Base-by-base conservation (phyloP, 2,113 vertebrate species). In the Scomber japonicus region DNA sequence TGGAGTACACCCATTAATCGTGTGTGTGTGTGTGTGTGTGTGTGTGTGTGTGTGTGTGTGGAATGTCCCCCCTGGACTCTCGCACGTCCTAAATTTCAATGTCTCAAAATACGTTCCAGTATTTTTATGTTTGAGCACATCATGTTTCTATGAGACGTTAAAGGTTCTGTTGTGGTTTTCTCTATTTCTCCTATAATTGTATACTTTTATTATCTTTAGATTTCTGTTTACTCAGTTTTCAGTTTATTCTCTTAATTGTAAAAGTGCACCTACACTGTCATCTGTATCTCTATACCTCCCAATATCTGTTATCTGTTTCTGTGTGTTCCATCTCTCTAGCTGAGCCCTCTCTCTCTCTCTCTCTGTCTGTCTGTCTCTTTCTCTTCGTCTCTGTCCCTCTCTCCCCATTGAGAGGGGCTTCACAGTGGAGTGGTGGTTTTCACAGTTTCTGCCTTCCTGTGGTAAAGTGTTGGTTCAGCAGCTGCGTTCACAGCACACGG, bases 261-360 rank as follows among this genome's bases (percentile, higher is more conserved):
- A 84, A 67, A 81, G 71, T 85, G 54, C 67, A 50, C 44, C 46
- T 50, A n/a, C 74, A 71, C 77, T 64, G 51, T 71, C 35, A 69
- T 77, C 54, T 85, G 57, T 73, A 54, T 59, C 64, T 75, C 44
- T 78, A n/a, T 94, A 94, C 94, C 70, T 94, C 92, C 92, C 49
- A 94, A 89, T 95, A 93, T 95, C 93, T 96, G 44, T 96, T 93
- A 94, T 95, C 94, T 95, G 92, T 93, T 96, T 95, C 92, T 92
- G 92, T 95, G 95, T 94, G 95, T 93, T 94, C 94, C 92, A 93
- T 96, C 90, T 96, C 90, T 94, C 87, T 91, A 68, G 91, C 69
- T 70, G 61, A 84, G 44, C 56, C 2, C 35, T 40, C 35, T 40
- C 35, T 40, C 35, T 61, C 5, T 19, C 11, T 45, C 67, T 60